Conservation (phyloP, 2,113 vertebrate species). For the Onychostoma macrolepis region DNA sequence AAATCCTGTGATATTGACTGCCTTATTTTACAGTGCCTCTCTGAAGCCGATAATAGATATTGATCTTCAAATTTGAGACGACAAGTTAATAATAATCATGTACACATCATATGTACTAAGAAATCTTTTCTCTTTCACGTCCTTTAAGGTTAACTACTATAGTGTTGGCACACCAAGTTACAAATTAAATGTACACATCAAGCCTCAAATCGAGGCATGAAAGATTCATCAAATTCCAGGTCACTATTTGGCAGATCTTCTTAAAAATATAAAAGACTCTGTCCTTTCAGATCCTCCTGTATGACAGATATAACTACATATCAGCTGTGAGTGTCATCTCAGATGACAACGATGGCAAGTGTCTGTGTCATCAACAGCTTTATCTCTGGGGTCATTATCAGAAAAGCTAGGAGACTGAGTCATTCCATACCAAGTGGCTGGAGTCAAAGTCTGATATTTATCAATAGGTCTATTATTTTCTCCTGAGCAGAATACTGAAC, state of each 20-base stretch:
- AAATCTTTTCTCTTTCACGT: neutral
- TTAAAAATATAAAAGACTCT: neutral
- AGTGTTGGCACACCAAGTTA: neutral
- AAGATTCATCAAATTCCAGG: neutral
- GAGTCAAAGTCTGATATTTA: constrained; percentile 27
- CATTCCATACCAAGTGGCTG: constrained; percentile 30
- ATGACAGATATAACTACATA: constrained; percentile 17
- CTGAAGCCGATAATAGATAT: neutral
- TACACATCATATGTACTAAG: neutral
- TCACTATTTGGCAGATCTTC: neutral
- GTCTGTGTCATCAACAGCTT: constrained; percentile 45
- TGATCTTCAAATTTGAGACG: neutral
- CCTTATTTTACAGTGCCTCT: neutral
- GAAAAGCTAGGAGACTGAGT: neutral
- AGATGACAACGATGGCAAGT: constrained; percentile 46
- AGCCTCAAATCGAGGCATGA: neutral
- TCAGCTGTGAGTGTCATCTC: constrained; percentile 40
- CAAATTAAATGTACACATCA: neutral
- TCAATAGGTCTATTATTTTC: neutral
- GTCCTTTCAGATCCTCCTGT: neutral
- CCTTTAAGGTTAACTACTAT: neutral
- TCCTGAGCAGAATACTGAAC: neutral
- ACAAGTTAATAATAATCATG: neutral
- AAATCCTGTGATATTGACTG: neutral
- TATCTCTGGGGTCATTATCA: constrained; percentile 42